Evolutionary conservation across 1,140 invertebrate species (phyloP).

Genomic region (Polypedilum vanderplanki): DNA sequence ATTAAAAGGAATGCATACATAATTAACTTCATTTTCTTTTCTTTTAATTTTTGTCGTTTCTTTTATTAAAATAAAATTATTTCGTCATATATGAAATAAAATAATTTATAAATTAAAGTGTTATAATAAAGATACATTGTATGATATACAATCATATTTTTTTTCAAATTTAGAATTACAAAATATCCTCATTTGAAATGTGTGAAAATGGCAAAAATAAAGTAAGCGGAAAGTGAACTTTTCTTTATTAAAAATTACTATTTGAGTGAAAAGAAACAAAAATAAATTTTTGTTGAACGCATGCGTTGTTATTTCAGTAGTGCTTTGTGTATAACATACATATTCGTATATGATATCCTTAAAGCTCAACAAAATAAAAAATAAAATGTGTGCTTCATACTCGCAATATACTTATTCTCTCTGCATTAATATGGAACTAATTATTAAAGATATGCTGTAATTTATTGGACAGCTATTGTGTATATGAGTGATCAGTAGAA

Average conservation of each 20-base stretch:
- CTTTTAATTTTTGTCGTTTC: no score
- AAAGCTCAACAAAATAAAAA: conserved; percentile 3
- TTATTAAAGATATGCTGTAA: conserved; percentile 19
- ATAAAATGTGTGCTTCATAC: background rate
- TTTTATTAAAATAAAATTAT: no score
- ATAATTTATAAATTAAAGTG: no score
- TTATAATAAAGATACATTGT: no score
- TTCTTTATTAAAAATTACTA: conserved; percentile 9
- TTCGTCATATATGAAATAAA: no score
- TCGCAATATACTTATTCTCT: background rate
- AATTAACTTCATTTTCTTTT: no score
- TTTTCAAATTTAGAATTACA: no score
- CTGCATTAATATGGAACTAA: conserved; percentile 13
- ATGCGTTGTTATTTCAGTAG: background rate
- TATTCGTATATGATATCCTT: conserved; percentile 5
- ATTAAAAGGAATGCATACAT: no score
- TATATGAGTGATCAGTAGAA: background rate
- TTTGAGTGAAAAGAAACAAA: background rate
- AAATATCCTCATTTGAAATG: no score
- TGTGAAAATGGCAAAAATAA: background rate
- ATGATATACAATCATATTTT: no score
- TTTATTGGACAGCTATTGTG: conserved; percentile 12
- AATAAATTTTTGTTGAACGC: background rate
- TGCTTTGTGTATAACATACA: background rate
- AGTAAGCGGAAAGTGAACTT: background rate